Percentiles rank a stretch among this genome's conserved stretches.
Conservation (phyloP, 1,140 invertebrate species). For the Hyles vespertilio region DNA sequence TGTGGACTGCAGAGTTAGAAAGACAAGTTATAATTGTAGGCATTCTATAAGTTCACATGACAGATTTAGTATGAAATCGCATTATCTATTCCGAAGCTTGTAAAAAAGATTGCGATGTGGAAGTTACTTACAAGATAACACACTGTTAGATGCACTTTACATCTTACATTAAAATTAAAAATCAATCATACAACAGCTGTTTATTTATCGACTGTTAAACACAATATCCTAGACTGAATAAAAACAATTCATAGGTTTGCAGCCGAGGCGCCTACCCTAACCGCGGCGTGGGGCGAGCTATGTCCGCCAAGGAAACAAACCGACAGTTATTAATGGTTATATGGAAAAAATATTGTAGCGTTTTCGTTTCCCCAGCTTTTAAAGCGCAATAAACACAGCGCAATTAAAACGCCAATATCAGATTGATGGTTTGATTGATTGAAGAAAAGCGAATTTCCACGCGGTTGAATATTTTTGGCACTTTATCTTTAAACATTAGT, state of each 20-base stretch:
- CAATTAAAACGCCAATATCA: conserved; percentile 70
- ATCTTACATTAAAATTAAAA: too few relatives aligned
- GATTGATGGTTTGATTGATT: conserved; percentile 65
- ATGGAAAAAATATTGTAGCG: conserved; percentile 69
- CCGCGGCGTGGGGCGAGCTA: conserved; percentile 42
- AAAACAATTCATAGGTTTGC: conserved; percentile 23
- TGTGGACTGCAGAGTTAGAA: too few relatives aligned
- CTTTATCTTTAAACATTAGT: conserved; percentile 14
- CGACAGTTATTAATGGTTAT: conserved; percentile 72
- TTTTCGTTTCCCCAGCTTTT: conserved; percentile 62
- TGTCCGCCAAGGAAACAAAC: conserved; percentile 46
- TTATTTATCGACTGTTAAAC: too few relatives aligned
- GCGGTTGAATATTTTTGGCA: conserved; percentile 14
- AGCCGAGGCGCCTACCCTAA: conserved; percentile 36
- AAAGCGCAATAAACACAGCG: conserved; percentile 68
- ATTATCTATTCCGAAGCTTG: too few relatives aligned
- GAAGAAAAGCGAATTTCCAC: conserved; percentile 11
- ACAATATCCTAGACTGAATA: conserved; percentile 12
- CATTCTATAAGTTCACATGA: too few relatives aligned
- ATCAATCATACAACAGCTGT: too few relatives aligned
- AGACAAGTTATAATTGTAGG: too few relatives aligned
- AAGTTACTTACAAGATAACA: too few relatives aligned
- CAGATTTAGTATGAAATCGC: too few relatives aligned
- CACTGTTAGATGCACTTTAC: too few relatives aligned
- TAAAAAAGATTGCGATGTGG: too few relatives aligned